These are phyloP conservation scores for Apteryx mantelli DNA, from an alignment of 2,113 vertebrate species.

Conservation along the genomic window DNA sequence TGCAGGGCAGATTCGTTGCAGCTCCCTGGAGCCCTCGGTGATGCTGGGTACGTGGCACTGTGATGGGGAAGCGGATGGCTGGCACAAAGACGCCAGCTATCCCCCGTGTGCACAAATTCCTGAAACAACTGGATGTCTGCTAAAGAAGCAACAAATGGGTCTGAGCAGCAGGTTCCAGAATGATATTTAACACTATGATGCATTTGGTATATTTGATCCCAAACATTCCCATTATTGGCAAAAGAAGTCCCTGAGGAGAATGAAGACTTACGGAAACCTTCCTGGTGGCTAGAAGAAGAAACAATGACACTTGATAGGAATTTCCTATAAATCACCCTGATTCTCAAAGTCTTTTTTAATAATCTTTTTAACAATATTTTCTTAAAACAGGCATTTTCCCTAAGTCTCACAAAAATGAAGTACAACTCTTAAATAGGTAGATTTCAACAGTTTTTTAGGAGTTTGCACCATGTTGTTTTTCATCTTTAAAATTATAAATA, in stretches of 20 bases:
- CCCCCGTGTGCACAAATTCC: not conserved
- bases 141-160: not conserved
- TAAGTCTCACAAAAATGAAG: not conserved
- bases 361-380: not conserved
- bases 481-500: not conserved
- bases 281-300: not conserved
- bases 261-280: not conserved
- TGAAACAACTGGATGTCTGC: not conserved
- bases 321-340: not conserved
- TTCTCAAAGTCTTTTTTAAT: not conserved
- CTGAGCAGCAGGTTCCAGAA: not conserved
- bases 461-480: not conserved
- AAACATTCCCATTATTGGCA: not conserved
- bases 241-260: not conserved
- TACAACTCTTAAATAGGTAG: not conserved
- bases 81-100: not conserved
- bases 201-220: not conserved
- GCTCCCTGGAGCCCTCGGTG: not conserved
- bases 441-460: not conserved
- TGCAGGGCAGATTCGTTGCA: not conserved
- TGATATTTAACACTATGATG: not conserved
- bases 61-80: fast-evolving
- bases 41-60: not conserved
- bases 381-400: not conserved
- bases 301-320: not conserved